A percentile compares a stretch with the other conserved stretches of the same genome.
phyloP scores from a whole-genome alignment of 1,140 invertebrate genomes.

The Lycorma delicatula region DNA sequence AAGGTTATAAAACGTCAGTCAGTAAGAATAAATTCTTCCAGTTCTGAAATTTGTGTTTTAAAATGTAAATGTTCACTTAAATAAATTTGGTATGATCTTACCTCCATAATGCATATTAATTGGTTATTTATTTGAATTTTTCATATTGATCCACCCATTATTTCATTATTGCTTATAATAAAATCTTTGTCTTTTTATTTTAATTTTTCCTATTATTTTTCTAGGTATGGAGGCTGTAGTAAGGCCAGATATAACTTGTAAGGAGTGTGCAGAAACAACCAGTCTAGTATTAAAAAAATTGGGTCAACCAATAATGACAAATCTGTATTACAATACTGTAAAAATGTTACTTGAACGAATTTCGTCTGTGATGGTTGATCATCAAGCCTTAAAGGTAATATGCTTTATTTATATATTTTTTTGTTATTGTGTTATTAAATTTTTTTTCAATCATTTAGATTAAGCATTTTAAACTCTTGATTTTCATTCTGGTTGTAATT shows the following conservation, averaged over 20 bases:
- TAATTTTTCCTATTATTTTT: conserved; percentile 3
- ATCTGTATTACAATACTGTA: conserved; percentile 90
- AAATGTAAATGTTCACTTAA: no score
- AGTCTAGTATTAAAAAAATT: conserved; percentile 84
- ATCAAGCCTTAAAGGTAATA: conserved; percentile 14
- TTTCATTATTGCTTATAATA: neutral
- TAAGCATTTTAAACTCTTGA: no score
- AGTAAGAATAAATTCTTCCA: no score
- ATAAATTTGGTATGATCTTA: no score
- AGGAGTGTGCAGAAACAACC: conserved; percentile 74
- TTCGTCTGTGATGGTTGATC: conserved; percentile 90
- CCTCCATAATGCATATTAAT: no score
- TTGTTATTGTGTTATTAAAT: no score
- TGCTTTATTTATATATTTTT: no score
- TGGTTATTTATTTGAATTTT: neutral
- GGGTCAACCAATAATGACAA: conserved; percentile 87
- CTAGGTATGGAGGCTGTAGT: conserved; percentile 75
- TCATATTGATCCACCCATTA: neutral
- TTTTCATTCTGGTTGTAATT: no score
- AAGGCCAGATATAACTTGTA: conserved; percentile 78
- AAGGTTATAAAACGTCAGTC: no score
- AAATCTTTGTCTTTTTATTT: neutral
- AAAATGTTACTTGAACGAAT: conserved; percentile 90
- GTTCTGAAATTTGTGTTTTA: no score
- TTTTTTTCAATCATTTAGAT: no score